These are phyloP conservation scores for Pristionchus japonicus DNA, from an alignment of 2,888 invertebrate genomes.

Conservation along the genomic window DNA sequence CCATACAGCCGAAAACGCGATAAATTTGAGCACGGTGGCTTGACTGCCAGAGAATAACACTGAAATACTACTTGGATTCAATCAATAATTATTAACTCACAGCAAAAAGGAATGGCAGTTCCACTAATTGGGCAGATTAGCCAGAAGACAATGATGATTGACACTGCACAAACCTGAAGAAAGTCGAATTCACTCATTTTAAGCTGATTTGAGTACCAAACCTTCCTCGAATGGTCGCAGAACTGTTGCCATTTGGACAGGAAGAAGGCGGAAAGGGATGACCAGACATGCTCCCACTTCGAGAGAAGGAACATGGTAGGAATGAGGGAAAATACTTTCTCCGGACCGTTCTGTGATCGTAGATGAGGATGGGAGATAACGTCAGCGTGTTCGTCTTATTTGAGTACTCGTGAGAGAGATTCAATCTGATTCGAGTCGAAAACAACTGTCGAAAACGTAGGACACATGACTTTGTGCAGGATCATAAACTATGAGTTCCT, in stretches of 20 bases:
- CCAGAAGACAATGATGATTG: background rate
- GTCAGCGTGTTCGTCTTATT: background rate
- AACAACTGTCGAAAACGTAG: background rate
- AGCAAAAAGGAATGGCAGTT: background rate
- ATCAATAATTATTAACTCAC: background rate
- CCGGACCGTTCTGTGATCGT: background rate
- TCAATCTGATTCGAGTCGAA: background rate
- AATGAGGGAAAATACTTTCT: background rate
- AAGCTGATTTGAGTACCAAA: background rate
- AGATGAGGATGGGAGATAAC: background rate
- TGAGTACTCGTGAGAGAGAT: background rate
- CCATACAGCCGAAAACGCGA: background rate
- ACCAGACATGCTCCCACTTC: background rate
- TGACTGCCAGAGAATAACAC: background rate
- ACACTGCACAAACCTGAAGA: background rate
- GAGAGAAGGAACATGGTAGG: background rate
- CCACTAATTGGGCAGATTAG: background rate
- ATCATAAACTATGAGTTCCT: too few species aligned
- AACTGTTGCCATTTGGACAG: background rate
- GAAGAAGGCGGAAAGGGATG: background rate
- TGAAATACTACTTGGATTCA: too few species aligned
- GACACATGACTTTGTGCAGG: background rate
- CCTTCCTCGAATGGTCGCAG: background rate
- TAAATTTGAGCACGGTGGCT: background rate
- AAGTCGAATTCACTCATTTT: background rate